phyloP scores from a whole-genome alignment of 2,113 vertebrate species.

The Pseudorectes ferrugineus region DNA sequence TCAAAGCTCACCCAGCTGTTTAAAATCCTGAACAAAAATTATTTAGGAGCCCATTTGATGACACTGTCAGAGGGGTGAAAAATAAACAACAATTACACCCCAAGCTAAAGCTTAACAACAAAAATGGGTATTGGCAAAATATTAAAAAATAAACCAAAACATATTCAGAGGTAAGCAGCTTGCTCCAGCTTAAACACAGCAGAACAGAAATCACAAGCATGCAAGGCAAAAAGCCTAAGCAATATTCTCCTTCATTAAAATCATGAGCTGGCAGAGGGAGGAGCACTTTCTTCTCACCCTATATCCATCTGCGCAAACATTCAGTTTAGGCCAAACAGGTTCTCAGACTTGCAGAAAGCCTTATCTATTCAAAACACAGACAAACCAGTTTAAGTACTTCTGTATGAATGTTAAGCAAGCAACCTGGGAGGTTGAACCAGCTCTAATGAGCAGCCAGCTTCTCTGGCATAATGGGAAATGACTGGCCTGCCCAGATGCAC shows the following conservation, averaged over 20 bases:
- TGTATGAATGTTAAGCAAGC: neutral
- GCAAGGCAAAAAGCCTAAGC: neutral
- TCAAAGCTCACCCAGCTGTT: neutral
- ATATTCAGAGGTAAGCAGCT: neutral
- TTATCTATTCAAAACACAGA: neutral
- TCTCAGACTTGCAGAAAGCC: neutral
- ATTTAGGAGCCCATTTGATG: neutral
- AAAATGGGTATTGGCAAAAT: neutral
- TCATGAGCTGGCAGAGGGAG: neutral
- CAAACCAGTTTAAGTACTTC: constrained; percentile 32
- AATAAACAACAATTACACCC: neutral
- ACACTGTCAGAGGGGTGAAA: neutral
- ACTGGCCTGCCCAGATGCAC: neutral
- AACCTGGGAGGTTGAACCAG: neutral
- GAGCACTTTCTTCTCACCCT: neutral
- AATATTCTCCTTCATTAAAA: neutral
- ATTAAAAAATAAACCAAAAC: neutral
- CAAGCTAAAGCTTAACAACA: neutral
- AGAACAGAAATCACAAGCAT: neutral
- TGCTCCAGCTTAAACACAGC: neutral
- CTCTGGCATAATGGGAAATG: neutral
- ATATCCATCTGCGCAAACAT: neutral
- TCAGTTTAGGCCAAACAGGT: neutral
- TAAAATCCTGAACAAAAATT: neutral
- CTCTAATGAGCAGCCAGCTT: neutral